These are phyloP conservation scores for Pyrgilauda ruficollis DNA, from an alignment of 2,113 vertebrate genomes.

Conservation along the genomic window DNA sequence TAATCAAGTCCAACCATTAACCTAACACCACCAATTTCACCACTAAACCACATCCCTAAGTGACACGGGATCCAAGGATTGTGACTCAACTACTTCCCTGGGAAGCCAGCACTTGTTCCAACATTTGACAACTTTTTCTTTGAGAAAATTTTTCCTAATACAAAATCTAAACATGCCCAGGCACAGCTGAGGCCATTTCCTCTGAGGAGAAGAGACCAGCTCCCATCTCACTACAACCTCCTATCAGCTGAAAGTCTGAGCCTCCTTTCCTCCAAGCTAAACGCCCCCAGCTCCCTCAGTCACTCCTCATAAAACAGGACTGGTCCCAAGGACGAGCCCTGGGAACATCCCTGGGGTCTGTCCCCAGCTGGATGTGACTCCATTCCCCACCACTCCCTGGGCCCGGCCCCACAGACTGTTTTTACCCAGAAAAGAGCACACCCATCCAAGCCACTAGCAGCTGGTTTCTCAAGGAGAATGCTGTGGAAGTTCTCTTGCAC, in stretches of 20 bases:
- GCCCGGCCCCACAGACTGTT: accelerated
- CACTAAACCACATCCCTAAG: accelerated
- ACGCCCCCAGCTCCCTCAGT: background rate
- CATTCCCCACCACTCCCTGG: background rate
- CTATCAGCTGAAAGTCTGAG: background rate
- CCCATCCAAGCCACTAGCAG: background rate
- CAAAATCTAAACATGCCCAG: background rate
- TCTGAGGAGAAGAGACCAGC: too few relatives aligned
- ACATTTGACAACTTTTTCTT: background rate
- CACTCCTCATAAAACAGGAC: background rate
- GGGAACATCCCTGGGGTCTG: background rate
- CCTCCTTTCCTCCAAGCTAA: background rate
- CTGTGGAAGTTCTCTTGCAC: background rate
- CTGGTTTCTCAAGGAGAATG: accelerated
- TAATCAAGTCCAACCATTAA: background rate
- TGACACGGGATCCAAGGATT: background rate
- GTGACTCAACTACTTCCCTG: background rate
- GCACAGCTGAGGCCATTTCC: background rate
- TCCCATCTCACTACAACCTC: background rate
- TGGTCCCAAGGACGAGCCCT: background rate
- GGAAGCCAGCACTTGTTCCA: background rate
- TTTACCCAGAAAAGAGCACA: background rate
- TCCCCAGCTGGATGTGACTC: background rate
- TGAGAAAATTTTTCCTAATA: background rate
- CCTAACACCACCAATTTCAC: background rate